Base-by-base conservation (phyloP, 2,888 invertebrate genomes). In the Drosophila austrosaltans region DNA sequence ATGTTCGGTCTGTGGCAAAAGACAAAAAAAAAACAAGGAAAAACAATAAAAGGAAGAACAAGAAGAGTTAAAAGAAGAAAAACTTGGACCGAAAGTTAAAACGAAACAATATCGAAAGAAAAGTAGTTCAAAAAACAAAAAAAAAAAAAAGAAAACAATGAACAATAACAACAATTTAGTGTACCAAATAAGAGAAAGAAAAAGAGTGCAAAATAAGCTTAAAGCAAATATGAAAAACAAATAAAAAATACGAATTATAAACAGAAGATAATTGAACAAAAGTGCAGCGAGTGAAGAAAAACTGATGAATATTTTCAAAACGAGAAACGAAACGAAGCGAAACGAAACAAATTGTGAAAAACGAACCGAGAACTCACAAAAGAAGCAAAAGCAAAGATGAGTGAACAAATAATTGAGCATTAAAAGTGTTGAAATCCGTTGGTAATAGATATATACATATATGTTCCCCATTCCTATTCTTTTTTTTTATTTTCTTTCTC, bases 1-100 rank as follows among this genome's bases (percentile, higher is more conserved):
- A 77, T 80, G 88, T 92, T 90, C 91, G 91, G 91, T 91, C 84
- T 90, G 92, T 91, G 92, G 92, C 87, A 91, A 89, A 90, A 68
- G 69, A 1, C 30, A 66, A 69, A 63, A 62, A 67, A 70, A 66
- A 60, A 67, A 61, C 53, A 16, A 20, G 53, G 53, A 22, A 32
- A 69, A 67, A 58, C 30, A 40, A 58, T 57, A 69, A 16, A 16
- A 16, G 16, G 16, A 16, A 16, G 16, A 16, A 16, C 16, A 65
- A 62, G 60, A 32, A 63, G 66, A 59, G 12, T 44, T 10, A 12
- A 39, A 65, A 62, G 60, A 32, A 63, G 66, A 59, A 60, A 54
- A 53, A 25, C 30, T 30, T 53, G 62, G 10, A 63, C 48, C 36
- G 39, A 63, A 53, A 30, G 12, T 44, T 10, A 12, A 39, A 25